These are phyloP conservation scores for Myopa testacea DNA, from an alignment of 2,888 invertebrate genomes.

Conservation along the genomic window DNA sequence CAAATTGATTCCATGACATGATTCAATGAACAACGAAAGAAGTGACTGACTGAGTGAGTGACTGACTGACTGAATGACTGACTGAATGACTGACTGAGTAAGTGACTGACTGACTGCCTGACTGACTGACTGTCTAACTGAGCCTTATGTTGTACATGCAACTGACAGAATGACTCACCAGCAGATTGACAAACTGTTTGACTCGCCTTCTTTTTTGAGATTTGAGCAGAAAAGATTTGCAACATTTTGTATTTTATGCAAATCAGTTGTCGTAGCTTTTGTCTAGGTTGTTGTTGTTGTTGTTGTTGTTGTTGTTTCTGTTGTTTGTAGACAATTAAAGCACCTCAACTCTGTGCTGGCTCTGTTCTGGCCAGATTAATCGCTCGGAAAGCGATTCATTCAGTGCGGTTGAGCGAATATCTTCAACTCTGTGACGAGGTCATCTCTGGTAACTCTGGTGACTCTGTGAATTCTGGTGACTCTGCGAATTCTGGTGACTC, in stretches of 20 bases:
- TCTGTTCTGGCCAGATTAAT: no score
- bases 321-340: slow-evolving; percentile 1
- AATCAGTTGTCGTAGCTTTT: slow-evolving; percentile 39
- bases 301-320: slow-evolving; percentile 24
- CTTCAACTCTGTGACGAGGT: no score
- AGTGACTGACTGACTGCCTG: neutral
- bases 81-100: neutral
- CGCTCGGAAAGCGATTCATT: no score
- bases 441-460: no score
- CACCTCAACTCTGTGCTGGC: neutral
- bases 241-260: slow-evolving; percentile 18
- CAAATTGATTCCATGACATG: slow-evolving; percentile 3
- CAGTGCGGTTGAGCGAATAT: no score
- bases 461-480: no score
- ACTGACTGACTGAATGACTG: neutral
- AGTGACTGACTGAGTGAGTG: neutral
- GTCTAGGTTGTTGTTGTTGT: neutral
- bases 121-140: neutral
- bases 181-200: slow-evolving; percentile 41
- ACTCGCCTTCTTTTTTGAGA: slow-evolving; percentile 45
- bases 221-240: slow-evolving; percentile 3
- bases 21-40: neutral
- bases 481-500: no score
- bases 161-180: neutral
- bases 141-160: neutral